Evolutionary conservation across 2,797 vertebrate species (phyloP).

Genomic region (Pangasius krempfi): DNA sequence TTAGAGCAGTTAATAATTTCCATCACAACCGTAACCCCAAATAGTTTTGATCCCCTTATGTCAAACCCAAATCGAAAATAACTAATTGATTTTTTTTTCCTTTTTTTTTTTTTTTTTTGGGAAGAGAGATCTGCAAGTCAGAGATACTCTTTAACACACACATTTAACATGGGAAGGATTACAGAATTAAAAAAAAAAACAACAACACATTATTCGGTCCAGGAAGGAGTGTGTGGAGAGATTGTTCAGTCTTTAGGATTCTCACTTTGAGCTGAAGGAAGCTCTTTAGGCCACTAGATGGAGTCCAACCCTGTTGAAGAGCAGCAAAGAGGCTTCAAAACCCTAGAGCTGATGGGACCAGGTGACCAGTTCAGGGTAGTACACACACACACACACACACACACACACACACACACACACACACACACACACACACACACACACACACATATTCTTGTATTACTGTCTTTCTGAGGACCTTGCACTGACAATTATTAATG

Average conservation of each 20-base stretch:
- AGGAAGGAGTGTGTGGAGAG: slow-evolving; percentile 1
- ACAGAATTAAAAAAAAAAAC: background rate
- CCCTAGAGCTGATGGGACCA: background rate
- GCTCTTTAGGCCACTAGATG: slow-evolving; percentile 78
- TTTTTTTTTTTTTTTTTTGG: background rate
- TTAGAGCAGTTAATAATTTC: slow-evolving; percentile 73
- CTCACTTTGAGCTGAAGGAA: slow-evolving; percentile 63
- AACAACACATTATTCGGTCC: slow-evolving; percentile 24
- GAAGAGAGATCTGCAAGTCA: slow-evolving; percentile 2
- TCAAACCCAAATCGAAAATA: slow-evolving; percentile 43
- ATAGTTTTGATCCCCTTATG: slow-evolving; percentile 66
- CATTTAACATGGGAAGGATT: slow-evolving; percentile 38
- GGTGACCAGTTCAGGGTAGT: slow-evolving; percentile 6
- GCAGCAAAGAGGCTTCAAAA: slow-evolving; percentile 36
- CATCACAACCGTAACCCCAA: slow-evolving; percentile 63
- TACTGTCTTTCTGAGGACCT: background rate
- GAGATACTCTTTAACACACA: slow-evolving; percentile 16
- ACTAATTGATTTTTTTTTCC: slow-evolving; percentile 21
- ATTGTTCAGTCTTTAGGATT: slow-evolving; percentile 27
- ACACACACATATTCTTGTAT: background rate
- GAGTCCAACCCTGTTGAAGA: slow-evolving; percentile 80
- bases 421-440: background rate
- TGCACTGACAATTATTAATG: background rate
- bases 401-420: background rate
- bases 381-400: background rate